Percentiles rank a stretch among this genome's conserved stretches.
Evolutionary conservation across 2,888 invertebrate species (phyloP).

Genomic region (Pandemis cinnamomeana): DNA sequence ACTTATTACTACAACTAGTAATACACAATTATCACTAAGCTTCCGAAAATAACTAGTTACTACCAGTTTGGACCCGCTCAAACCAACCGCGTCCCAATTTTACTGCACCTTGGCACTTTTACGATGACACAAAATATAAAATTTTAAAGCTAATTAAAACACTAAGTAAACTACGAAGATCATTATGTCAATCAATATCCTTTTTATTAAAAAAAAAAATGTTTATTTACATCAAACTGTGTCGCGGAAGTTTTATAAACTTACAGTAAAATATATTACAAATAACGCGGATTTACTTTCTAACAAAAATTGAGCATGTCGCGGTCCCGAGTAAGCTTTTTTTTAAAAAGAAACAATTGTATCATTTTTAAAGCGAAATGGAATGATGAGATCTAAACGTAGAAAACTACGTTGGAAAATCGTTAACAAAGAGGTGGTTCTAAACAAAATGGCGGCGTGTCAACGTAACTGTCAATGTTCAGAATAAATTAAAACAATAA

Average conservation of each 20-base stretch:
- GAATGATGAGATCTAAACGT: slow-evolving; percentile 81
- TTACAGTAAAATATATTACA: slow-evolving; percentile 65
- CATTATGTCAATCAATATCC: slow-evolving; percentile 68
- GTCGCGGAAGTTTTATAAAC: slow-evolving; percentile 62
- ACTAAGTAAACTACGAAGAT: slow-evolving; percentile 69
- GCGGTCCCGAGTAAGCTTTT: slow-evolving; percentile 59
- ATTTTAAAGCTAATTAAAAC: slow-evolving; percentile 51
- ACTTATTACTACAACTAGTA: slow-evolving; percentile 63
- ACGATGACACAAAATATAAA: slow-evolving; percentile 74
- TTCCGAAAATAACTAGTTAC: slow-evolving; percentile 15
- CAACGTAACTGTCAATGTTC: slow-evolving; percentile 10
- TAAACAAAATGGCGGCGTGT: slow-evolving; percentile 14
- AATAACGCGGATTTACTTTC: slow-evolving; percentile 54
- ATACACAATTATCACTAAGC: slow-evolving; percentile 64
- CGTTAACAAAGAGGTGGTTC: slow-evolving; percentile 28
- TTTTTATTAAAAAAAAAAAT: slow-evolving; percentile 57
- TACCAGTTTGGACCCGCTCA: not conserved
- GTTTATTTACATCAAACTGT: slow-evolving; percentile 64
- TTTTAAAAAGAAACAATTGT: slow-evolving; percentile 44
- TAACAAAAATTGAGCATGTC: slow-evolving; percentile 64
- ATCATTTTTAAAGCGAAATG: slow-evolving; percentile 70
- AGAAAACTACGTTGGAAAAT: slow-evolving; percentile 38
- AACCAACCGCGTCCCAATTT: slow-evolving; percentile 42
- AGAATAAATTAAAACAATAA: slow-evolving; percentile 35
- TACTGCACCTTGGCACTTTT: slow-evolving; percentile 79